These are phyloP conservation scores for Kryphioiulus occultus DNA, from an alignment of 2,888 invertebrate species.

Conservation along the genomic window DNA sequence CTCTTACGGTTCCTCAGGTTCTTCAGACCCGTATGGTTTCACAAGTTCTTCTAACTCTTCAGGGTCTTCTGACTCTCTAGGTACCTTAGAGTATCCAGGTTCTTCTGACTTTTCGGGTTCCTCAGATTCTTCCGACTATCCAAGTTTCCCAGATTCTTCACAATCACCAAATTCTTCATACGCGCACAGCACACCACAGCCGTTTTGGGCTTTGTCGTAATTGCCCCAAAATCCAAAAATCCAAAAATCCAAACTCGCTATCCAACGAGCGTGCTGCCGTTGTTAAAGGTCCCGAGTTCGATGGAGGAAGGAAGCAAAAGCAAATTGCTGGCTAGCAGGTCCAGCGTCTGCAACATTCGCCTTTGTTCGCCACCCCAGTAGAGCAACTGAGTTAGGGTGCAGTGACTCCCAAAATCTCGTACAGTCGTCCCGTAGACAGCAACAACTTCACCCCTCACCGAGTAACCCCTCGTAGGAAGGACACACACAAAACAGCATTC, in stretches of 20 bases:
- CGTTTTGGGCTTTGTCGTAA: not conserved
- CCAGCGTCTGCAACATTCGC: not conserved
- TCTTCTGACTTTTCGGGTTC: too few species aligned
- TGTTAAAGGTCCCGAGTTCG: not conserved
- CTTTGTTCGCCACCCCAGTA: slow-evolving; percentile 16
- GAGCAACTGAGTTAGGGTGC: slow-evolving; percentile 27
- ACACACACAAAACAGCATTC: slow-evolving; percentile 39
- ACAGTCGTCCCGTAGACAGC: slow-evolving; percentile 1
- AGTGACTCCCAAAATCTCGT: slow-evolving; percentile 6
- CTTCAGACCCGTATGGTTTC: too few species aligned
- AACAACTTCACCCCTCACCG: slow-evolving; percentile 10
- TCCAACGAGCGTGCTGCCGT: too few species aligned
- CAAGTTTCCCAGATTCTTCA: too few species aligned
- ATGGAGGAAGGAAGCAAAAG: not conserved
- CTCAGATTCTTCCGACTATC: too few species aligned
- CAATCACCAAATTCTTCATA: too few species aligned
- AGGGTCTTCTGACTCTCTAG: too few species aligned
- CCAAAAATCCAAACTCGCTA: not conserved
- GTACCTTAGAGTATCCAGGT: too few species aligned
- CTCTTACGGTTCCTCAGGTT: too few species aligned
- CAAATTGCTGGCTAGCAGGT: not conserved
- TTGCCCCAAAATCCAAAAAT: not conserved
- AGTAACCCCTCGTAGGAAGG: not conserved
- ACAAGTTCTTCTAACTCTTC: too few species aligned
- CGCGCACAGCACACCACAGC: not conserved